Evolutionary conservation across 1,140 invertebrate species (phyloP).

Genomic region (Calosoma granatense): DNA sequence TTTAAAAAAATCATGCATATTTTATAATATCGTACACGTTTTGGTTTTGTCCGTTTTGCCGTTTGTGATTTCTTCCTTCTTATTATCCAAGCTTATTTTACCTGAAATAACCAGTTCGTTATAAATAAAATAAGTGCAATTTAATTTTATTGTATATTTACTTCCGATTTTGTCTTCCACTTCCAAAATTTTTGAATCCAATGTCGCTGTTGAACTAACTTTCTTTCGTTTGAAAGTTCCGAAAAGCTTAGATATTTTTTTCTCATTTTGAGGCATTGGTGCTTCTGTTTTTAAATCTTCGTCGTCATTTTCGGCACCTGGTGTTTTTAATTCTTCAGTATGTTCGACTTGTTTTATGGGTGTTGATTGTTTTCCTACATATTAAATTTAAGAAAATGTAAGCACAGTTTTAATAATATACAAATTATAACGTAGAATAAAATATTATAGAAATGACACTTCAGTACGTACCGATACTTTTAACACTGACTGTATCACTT

Average conservation of each 20-base stretch:
- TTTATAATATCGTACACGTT: not conserved
- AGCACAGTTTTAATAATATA: not conserved
- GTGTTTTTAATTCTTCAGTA: not conserved
- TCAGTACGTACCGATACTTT: conserved; percentile 15
- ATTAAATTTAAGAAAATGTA: too few relatives aligned
- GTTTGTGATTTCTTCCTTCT: not conserved
- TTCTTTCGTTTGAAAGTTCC: not conserved
- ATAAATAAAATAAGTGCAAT: too few relatives aligned
- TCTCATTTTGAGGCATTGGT: not conserved
- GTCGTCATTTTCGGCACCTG: not conserved
- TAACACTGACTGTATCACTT: conserved; percentile 25
- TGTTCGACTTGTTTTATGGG: not conserved
- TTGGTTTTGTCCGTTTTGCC: not conserved
- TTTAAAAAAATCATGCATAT: not conserved
- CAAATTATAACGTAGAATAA: not conserved
- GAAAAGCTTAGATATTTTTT: not conserved
- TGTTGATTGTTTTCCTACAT: not conserved
- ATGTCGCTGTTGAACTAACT: not conserved
- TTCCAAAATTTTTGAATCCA: not conserved
- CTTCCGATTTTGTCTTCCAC: too few relatives aligned
- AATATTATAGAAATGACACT: not conserved
- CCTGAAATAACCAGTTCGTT: conserved; percentile 2
- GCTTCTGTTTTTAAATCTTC: conserved; percentile 3
- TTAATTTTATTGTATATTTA: too few relatives aligned
- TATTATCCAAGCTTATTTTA: not conserved